These are phyloP conservation scores for Trissolcus brochymenae DNA, from an alignment of 2,888 invertebrate species.

Conservation along the genomic window DNA sequence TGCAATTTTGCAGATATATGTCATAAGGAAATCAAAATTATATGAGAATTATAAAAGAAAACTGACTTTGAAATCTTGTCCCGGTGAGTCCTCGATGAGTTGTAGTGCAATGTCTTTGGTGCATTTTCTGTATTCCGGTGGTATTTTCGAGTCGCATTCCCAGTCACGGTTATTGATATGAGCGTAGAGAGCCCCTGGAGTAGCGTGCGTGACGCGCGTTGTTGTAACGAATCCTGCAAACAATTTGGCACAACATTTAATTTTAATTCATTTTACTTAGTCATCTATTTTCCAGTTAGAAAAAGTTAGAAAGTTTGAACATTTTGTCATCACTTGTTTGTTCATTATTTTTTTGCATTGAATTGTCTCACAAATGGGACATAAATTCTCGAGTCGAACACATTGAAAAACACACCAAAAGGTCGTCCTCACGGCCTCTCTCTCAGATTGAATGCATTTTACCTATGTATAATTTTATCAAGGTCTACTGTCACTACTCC, in stretches of 20 bases:
- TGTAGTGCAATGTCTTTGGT: conserved; percentile 81
- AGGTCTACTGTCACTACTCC: conserved; percentile 67
- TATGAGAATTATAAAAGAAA: not conserved
- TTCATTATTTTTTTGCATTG: too few species aligned
- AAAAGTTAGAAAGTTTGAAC: too few species aligned
- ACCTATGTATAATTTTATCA: conserved; percentile 59
- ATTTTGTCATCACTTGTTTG: too few species aligned
- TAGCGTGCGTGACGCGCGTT: conserved; percentile 82
- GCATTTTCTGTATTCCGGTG: conserved; percentile 71
- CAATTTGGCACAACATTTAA: not conserved
- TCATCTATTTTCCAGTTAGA: too few species aligned
- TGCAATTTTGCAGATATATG: too few species aligned
- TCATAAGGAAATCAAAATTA: not conserved
- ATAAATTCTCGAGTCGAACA: too few species aligned
- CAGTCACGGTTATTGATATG: conserved; percentile 79
- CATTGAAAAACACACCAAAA: conserved; percentile 50
- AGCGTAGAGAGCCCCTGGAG: conserved; percentile 81
- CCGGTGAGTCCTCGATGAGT: conserved; percentile 80
- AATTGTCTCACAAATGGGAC: too few species aligned
- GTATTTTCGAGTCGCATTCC: conserved; percentile 79
- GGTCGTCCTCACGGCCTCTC: conserved; percentile 63
- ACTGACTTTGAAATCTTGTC: conserved; percentile 79
- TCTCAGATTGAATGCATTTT: conserved; percentile 63
- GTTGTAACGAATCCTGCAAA: conserved; percentile 81
- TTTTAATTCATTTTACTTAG: not conserved